Evolutionary conservation across 1,140 invertebrate species (phyloP), one percentile per base, ranked within the genome.

Genomic region (Papilio aristodemus): DNA sequence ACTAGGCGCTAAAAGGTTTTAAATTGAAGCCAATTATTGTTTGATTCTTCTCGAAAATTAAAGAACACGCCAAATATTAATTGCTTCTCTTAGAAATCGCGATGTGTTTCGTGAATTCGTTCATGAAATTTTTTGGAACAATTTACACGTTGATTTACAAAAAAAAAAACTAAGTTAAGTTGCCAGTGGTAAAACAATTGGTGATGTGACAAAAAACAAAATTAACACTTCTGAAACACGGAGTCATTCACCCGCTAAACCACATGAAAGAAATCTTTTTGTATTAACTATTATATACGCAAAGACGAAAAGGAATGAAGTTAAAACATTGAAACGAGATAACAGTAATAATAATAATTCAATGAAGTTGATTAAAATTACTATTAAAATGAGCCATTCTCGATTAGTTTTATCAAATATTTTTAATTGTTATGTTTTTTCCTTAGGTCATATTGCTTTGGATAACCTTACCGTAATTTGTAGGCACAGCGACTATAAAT

Each of bases 221-320:
- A 87, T 89, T 90, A 89, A 76, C 85, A 84, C 81, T 73, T 83
- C 70, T 78, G 75, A 79, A 83, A 79, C 77, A 77, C 72, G 71
- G n/a, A 84, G 86, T 87, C 84, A 79, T 90, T 87, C 84, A 85
- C 81, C 81, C 74, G 32, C 68, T 22, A 54, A 54, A 22, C 46
- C 8, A 54, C 9, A 19, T 54, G 5, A 22, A 4, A 0, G 6
- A 32, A 6, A 6, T 25, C 19, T 54, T 54, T 25, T 50, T 1
- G 9, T 5, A 19, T 50, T 50, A 6, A 19, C 17, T 17, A 14
- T 10, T 54, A 54, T 22, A 1, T 54, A 54, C 19, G 19, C 8
- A 0, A 8, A 43, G 14, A 32, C 27, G 2, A 5, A 43, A 54
- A 54, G 4, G 9, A 25, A 54, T 54, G 19, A 54, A 22, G 3